Percentiles rank a stretch among this genome's conserved stretches.
Conservation (phyloP, 2,113 vertebrate genomes). For the Hippoglossus stenolepis region DNA sequence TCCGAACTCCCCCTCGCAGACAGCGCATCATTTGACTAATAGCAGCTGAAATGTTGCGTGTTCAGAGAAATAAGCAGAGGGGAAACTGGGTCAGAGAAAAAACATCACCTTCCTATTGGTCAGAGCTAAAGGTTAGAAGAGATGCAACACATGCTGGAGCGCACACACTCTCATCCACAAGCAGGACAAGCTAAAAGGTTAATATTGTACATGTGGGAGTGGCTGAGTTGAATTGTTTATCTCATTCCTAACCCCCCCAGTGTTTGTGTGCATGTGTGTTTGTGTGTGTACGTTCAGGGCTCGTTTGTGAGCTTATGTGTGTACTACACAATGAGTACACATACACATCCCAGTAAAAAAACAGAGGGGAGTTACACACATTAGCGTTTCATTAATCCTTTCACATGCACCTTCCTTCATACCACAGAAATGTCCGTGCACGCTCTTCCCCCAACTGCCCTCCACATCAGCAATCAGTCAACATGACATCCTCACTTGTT, state of each 20-base stretch:
- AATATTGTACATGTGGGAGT: slow-evolving; percentile 70
- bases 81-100: slow-evolving; percentile 74
- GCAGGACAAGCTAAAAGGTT: slow-evolving; percentile 67
- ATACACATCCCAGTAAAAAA: slow-evolving; percentile 45
- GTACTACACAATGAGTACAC: slow-evolving; percentile 40
- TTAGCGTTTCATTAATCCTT: slow-evolving; percentile 63
- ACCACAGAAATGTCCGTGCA: slow-evolving; percentile 12
- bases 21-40: slow-evolving; percentile 75
- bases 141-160: slow-evolving; percentile 57
- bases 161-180: slow-evolving; percentile 21
- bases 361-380: slow-evolving; percentile 42
- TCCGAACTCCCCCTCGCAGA: slow-evolving; percentile 42
- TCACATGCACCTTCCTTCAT: slow-evolving; percentile 18
- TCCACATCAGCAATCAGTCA: neutral
- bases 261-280: too few species aligned
- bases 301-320: slow-evolving; percentile 35
- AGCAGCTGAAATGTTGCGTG: slow-evolving; percentile 78
- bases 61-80: slow-evolving; percentile 72
- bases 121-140: slow-evolving; percentile 68
- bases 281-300: slow-evolving; percentile 20
- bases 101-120: slow-evolving; percentile 71
- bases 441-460: neutral
- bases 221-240: slow-evolving; percentile 57
- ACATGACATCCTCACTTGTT: slow-evolving; percentile 15
- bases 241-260: slow-evolving; percentile 6